Conservation (phyloP, 2,888 invertebrate species). For the Kryphioiulus occultus region DNA sequence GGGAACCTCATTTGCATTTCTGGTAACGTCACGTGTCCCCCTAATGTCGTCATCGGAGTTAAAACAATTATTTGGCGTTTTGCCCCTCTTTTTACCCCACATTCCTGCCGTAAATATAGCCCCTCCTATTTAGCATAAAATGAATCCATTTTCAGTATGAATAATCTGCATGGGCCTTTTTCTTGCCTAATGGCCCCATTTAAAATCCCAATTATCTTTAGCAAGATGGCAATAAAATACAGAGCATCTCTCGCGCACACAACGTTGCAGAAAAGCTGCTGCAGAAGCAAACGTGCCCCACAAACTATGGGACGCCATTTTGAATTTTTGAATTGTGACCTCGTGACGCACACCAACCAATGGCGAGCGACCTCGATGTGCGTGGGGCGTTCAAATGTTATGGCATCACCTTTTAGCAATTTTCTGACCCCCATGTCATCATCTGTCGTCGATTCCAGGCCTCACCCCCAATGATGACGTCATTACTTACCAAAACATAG, state of each 20-base stretch:
- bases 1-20: not conserved
- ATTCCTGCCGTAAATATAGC: not conserved
- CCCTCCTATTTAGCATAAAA: constrained; percentile 41
- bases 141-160: constrained; percentile 49
- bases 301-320: not conserved
- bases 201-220: constrained; percentile 53
- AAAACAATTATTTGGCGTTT: not conserved
- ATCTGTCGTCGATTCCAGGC: too few species aligned
- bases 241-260: not conserved
- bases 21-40: not conserved
- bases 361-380: not conserved
- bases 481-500: too few species aligned
- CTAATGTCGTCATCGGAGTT: not conserved
- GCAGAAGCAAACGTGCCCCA: not conserved
- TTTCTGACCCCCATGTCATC: too few species aligned
- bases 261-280: not conserved
- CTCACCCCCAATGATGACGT: too few species aligned
- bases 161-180: constrained; percentile 47
- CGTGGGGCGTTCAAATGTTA: too few species aligned
- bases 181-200: constrained; percentile 50
- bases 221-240: constrained; percentile 51
- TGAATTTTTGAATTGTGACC: not conserved
- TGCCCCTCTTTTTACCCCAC: not conserved
- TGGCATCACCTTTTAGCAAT: too few species aligned
- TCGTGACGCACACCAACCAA: not conserved